Evolutionary conservation across 2,113 vertebrate species (phyloP), one percentile per base, ranked within the genome.

Genomic region (Lagenorhynchus albirostris): DNA sequence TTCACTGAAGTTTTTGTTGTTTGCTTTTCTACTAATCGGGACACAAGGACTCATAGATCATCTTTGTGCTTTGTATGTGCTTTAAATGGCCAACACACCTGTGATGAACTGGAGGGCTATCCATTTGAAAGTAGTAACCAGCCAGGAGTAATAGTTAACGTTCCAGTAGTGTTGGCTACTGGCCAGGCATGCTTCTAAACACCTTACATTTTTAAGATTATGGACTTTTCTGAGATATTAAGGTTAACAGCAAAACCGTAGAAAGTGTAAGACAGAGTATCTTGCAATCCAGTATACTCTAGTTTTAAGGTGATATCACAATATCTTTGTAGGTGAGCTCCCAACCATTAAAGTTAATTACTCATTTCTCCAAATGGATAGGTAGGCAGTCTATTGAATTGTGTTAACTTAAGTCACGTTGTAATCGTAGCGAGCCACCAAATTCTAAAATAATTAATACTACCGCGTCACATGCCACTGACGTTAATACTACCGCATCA

Each of bases 1-100:
- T 25, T 26, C 25, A 25, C 26, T 41, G 53, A 63, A 63, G 1
- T 2, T 8, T 84, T 2, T 63, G 10, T 80, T 79, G n/a, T 63
- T 84, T 80, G 62, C 15, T 60, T 67, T n/a, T 65, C 47, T 21
- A 0, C 76, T 10, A 38, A 15, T 76, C 44, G 12, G 83, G 38
- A n/a, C 14, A 8, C 31, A 6, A 55, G 55, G 76, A 15, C 63
- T 23, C 88, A 7, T 11, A 4, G 3, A 1, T 0, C 33, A 33
- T 68, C 55, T 7, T 17, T 20, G 0, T 13, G 29, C 53, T 36
- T 36, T 11, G 31, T 31, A 15, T 53, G 29, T 60, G 17, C 13
- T 21, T 4, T 13, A n/a, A 31, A 18, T 8, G 2, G 41, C 12
- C 31, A 4, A 1, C 17, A 10, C 10, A 12, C 10, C 13, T 0